Evolutionary conservation across 1,140 invertebrate species (phyloP).

Genomic region (Drosophila biarmipes): DNA sequence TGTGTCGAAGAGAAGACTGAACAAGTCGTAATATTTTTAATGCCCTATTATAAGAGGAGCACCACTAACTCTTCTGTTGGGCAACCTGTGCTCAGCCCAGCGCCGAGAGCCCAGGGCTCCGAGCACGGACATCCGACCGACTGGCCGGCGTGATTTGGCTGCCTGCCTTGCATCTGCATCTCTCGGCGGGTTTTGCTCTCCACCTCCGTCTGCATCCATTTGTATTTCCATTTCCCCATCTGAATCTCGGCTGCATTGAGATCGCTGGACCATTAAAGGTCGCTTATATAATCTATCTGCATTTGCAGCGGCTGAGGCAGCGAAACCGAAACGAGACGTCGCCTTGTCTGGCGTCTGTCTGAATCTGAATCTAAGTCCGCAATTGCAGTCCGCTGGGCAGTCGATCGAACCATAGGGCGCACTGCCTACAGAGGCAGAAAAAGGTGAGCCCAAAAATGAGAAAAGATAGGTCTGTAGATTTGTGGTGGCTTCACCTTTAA

Average conservation of each 20-base stretch:
- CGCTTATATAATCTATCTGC: conserved; percentile 81
- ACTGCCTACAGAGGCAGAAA: conserved; percentile 2
- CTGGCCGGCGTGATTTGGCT: conserved; percentile 20
- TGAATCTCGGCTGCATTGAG: conserved; percentile 58
- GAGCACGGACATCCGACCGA: conserved; percentile 38
- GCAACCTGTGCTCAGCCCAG: conserved; percentile 15
- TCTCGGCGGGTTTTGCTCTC: not conserved
- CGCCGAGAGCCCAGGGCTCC: not conserved
- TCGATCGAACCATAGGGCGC: conserved; percentile 37
- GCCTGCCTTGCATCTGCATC: not conserved
- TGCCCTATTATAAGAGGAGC: not conserved
- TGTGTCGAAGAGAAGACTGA: too few species aligned
- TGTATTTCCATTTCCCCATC: conserved; percentile 11
- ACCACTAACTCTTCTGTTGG: conserved; percentile 7
- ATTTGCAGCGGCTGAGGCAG: conserved; percentile 45
- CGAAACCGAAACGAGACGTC: conserved; percentile 65
- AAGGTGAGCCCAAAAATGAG: not conserved
- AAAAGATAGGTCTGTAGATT: too few species aligned
- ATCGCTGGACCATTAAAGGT: conserved; percentile 84
- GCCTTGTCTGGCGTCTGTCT: conserved; percentile 40
- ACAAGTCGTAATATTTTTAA: too few species aligned
- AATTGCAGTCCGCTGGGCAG: conserved; percentile 45
- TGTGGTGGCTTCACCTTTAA: too few species aligned
- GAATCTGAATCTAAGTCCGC: conserved; percentile 29
- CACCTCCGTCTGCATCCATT: conserved; percentile 3